phyloP scores from a whole-genome alignment of 92 coral and sea anemone genomes.

The Heliopora coerulea region DNA sequence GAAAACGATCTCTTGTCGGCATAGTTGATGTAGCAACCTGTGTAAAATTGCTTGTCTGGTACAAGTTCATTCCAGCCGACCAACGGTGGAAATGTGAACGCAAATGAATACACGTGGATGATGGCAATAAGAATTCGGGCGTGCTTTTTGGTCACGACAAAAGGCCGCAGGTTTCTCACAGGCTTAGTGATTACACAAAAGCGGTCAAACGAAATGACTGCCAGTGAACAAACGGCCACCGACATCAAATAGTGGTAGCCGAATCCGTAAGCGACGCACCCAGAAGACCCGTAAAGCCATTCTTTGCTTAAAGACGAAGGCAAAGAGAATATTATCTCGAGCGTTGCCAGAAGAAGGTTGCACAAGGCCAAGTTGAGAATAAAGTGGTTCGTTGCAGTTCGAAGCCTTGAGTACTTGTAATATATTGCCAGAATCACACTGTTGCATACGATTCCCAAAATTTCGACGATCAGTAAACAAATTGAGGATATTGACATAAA shows the following conservation, averaged over 20 bases:
- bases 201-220: constrained; percentile 79
- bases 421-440: constrained; percentile 72
- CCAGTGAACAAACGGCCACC: constrained; percentile 73
- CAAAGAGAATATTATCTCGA: constrained; percentile 67
- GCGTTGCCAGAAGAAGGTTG: constrained; percentile 70
- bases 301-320: constrained; percentile 56
- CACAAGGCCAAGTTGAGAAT: constrained; percentile 85
- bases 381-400: constrained; percentile 86
- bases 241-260: constrained; percentile 76
- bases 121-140: constrained; percentile 55
- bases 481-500: constrained; percentile 9
- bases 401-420: constrained; percentile 71
- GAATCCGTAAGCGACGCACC: constrained; percentile 79
- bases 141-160: constrained; percentile 57
- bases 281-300: constrained; percentile 75
- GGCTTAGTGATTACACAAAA: constrained; percentile 85
- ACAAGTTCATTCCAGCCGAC: constrained; percentile 84
- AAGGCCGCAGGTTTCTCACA: constrained; percentile 60
- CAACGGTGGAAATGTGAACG: constrained; percentile 80
- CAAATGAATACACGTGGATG: constrained; percentile 63
- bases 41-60: constrained; percentile 62
- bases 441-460: constrained; percentile 71
- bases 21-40: constrained; percentile 87
- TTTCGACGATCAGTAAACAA: constrained; percentile 66
- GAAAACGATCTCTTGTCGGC: constrained; percentile 75